Conservation (phyloP, 2,797 vertebrate genomes). For the Acanthurus tractus region DNA sequence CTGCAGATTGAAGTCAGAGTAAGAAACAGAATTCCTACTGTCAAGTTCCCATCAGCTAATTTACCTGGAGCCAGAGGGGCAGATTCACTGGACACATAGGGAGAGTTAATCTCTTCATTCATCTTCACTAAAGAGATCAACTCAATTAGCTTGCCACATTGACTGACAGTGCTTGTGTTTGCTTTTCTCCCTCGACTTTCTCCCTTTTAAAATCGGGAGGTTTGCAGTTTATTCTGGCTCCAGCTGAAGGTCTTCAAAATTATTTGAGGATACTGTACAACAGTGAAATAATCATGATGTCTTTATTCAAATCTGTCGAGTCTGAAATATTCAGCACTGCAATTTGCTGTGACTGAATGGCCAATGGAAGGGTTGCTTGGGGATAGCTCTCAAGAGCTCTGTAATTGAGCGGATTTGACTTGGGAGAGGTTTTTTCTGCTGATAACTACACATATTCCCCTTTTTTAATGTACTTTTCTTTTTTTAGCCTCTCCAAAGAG, state of each 20-base stretch:
- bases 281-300: constrained; percentile 76
- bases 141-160: constrained; percentile 80
- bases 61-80: constrained; percentile 79
- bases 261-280: constrained; percentile 58
- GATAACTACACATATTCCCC: constrained; percentile 71
- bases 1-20: constrained; percentile 34
- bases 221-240: constrained; percentile 49
- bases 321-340: constrained; percentile 78
- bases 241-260: constrained; percentile 53
- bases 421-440: constrained; percentile 61
- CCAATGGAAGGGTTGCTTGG: constrained; percentile 72
- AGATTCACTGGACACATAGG: constrained; percentile 77
- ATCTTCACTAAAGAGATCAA: constrained; percentile 81
- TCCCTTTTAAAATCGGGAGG: constrained; percentile 50
- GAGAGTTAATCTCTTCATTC: constrained; percentile 82
- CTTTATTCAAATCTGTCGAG: constrained; percentile 78
- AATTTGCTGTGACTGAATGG: constrained; percentile 81
- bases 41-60: constrained; percentile 81
- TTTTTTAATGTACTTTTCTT: constrained; percentile 67
- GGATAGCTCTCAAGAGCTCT: constrained; percentile 77
- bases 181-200: constrained; percentile 44
- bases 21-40: constrained; percentile 67
- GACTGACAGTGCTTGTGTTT: constrained; percentile 75
- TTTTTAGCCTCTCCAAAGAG: constrained; percentile 58
- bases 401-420: constrained; percentile 80